Evolutionary conservation across 2,113 vertebrate genomes (phyloP).

Genomic region (Nycticorax nycticorax): DNA sequence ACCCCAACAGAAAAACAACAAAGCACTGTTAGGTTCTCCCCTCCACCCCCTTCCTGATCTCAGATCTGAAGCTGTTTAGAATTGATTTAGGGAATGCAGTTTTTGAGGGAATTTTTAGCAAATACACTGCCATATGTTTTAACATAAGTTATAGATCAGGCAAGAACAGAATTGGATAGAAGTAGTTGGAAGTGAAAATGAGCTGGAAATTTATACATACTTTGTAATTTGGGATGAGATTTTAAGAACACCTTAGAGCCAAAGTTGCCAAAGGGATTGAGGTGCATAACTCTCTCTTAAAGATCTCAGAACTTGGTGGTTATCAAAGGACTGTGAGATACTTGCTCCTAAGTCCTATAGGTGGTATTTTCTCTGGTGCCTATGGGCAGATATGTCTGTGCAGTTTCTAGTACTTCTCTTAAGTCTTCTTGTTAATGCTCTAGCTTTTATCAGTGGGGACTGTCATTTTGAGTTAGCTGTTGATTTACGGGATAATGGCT

Average conservation of each 20-base stretch:
- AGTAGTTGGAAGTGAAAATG: slow-evolving; percentile 35
- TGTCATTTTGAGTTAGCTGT: background rate
- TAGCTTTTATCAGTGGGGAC: background rate
- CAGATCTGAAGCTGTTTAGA: background rate
- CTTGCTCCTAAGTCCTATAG: background rate
- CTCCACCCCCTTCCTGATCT: background rate
- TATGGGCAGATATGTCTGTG: background rate
- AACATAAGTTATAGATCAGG: slow-evolving; percentile 21
- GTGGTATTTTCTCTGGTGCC: background rate
- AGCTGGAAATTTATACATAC: background rate
- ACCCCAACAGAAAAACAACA: background rate
- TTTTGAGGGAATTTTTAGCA: background rate
- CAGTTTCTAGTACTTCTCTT: background rate
- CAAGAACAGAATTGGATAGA: background rate
- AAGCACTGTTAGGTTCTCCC: background rate
- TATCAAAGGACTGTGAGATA: background rate
- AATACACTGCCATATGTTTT: slow-evolving; percentile 11
- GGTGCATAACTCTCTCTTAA: background rate
- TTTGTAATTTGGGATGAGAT: background rate
- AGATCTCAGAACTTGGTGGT: background rate
- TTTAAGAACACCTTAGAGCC: background rate
- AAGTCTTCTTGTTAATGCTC: background rate
- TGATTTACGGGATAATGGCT: background rate
- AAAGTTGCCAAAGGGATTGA: background rate
- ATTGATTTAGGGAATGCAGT: background rate